These are phyloP conservation scores for Hemiscyllium ocellatum DNA, from an alignment of 2,113 vertebrate genomes.

Conservation along the genomic window DNA sequence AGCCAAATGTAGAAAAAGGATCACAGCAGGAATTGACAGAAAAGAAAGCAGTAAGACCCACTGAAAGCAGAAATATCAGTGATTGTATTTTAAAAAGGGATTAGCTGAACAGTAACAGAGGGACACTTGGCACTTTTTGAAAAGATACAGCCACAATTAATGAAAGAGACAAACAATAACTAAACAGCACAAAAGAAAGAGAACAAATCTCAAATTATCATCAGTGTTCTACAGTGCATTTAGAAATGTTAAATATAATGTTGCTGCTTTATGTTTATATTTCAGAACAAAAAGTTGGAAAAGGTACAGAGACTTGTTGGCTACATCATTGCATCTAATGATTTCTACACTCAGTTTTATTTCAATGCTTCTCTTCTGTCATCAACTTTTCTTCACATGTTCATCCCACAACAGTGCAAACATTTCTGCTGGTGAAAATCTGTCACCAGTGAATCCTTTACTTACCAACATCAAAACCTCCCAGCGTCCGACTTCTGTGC, in stretches of 20 bases:
- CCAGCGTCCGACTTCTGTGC: slow-evolving; percentile 20
- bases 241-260: background rate
- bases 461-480: slow-evolving; percentile 36
- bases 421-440: slow-evolving; percentile 20
- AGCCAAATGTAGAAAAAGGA: background rate
- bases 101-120: background rate
- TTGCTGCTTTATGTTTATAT: background rate
- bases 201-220: background rate
- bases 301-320: background rate
- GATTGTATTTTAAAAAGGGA: background rate
- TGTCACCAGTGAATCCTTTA: slow-evolving; percentile 22
- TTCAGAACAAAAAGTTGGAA: background rate
- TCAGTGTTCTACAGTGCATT: background rate
- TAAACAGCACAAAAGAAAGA: slow-evolving; percentile 9
- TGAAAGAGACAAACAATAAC: background rate
- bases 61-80: background rate
- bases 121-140: background rate
- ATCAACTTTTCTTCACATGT: background rate
- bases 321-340: slow-evolving; percentile 15
- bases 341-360: background rate
- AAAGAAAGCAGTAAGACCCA: background rate
- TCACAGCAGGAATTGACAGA: background rate
- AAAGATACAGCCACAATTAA: background rate
- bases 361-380: background rate
- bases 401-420: slow-evolving; percentile 11